phyloP scores from a whole-genome alignment of 1,140 invertebrate genomes.

The Pteromalus puparum region DNA sequence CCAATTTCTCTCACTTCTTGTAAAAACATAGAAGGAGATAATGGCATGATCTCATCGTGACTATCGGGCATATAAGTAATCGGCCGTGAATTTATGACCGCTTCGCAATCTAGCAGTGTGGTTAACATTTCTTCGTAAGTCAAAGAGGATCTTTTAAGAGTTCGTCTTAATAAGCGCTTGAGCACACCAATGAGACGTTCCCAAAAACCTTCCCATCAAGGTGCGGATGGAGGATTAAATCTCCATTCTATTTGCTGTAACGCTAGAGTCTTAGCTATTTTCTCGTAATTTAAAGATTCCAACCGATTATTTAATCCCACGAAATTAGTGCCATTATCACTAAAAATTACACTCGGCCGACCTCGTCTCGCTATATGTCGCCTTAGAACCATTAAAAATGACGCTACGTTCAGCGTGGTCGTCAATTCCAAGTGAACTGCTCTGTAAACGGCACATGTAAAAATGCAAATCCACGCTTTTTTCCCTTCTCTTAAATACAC shows the following conservation, averaged over 20 bases:
- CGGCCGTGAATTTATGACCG: conserved; percentile 61
- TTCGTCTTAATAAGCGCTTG: conserved; percentile 54
- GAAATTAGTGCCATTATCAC: conserved; percentile 70
- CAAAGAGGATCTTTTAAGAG: conserved; percentile 57
- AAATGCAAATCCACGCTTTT: conserved; percentile 64
- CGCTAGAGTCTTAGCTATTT: not conserved
- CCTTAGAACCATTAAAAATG: conserved; percentile 52
- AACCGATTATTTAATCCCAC: conserved; percentile 51
- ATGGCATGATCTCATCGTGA: not conserved
- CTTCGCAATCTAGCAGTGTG: conserved; percentile 59
- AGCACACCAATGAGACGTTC: conserved; percentile 61
- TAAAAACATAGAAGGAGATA: conserved; percentile 59
- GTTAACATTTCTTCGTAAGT: conserved; percentile 59
- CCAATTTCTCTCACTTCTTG: conserved; percentile 56
- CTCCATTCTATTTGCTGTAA: conserved; percentile 59
- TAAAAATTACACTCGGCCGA: conserved; percentile 64
- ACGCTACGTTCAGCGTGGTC: conserved; percentile 52
- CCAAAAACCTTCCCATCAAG: conserved; percentile 66
- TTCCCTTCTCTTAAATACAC: conserved; percentile 50
- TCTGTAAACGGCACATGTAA: conserved; percentile 61
- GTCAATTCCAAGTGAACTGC: conserved; percentile 60
- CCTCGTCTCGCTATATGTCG: conserved; percentile 58
- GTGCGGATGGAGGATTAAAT: conserved; percentile 65
- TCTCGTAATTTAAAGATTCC: not conserved
- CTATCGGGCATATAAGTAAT: conserved; percentile 51